These are phyloP conservation scores for Mareca strepera DNA, from an alignment of 2,797 vertebrate genomes.

Conservation along the genomic window DNA sequence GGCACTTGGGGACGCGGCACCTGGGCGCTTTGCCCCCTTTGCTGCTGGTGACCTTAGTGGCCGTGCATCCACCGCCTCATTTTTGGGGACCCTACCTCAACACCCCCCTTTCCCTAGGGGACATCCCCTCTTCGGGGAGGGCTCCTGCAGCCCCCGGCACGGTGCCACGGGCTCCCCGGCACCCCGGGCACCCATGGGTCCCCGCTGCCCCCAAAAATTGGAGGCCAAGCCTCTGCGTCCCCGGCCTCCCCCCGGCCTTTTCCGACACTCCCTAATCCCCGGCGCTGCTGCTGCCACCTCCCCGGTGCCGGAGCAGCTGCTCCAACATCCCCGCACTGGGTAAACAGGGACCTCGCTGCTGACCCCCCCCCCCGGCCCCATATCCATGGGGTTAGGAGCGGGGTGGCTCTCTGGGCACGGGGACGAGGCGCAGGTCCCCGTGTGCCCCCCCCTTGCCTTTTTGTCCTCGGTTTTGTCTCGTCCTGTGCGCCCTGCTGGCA, in stretches of 20 bases:
- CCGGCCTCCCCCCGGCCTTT: constrained; percentile 40
- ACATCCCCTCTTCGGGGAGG: not conserved
- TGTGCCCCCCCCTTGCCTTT: not conserved
- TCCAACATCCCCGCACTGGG: constrained; percentile 2
- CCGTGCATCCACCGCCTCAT: not conserved
- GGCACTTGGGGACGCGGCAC: not conserved
- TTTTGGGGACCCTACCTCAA: too few species aligned
- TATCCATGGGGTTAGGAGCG: not conserved
- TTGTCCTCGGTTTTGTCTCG: not conserved
- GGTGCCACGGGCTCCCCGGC: too few species aligned
- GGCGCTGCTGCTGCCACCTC: constrained; percentile 19
- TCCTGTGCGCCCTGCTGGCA: not conserved
- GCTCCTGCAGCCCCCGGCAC: not conserved
- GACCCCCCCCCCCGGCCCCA: not conserved
- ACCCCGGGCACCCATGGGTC: not conserved
- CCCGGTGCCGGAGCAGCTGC: constrained; percentile 63
- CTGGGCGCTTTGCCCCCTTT: not conserved
- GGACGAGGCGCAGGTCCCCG: not conserved
- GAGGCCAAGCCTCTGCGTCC: not conserved
- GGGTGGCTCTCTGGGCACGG: not conserved
- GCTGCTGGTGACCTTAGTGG: not conserved
- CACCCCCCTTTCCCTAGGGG: too few species aligned
- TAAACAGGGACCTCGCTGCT: constrained; percentile 23
- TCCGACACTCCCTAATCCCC: constrained; percentile 60
- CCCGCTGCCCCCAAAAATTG: not conserved